These are phyloP conservation scores for Tragulus kanchil DNA, from an alignment of 2,113 vertebrate species.

Conservation along the genomic window DNA sequence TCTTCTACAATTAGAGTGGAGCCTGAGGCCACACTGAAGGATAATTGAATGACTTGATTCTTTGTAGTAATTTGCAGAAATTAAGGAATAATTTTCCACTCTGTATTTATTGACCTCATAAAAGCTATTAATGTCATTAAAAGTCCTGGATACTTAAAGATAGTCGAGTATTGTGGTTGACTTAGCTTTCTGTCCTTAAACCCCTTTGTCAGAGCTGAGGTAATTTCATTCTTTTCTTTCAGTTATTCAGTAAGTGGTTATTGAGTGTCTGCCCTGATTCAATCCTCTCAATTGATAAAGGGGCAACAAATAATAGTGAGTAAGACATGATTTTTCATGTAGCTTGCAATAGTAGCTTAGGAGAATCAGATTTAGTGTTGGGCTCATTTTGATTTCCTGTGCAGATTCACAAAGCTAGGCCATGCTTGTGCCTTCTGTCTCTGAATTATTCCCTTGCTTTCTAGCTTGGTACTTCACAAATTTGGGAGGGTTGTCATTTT, in stretches of 20 bases:
- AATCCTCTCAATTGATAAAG: background rate
- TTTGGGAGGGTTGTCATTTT: background rate
- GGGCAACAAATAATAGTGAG: background rate
- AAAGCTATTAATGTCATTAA: conserved; percentile 67
- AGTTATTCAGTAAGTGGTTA: conserved; percentile 28
- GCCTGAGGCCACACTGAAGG: conserved; percentile 55
- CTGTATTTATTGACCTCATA: conserved; percentile 61
- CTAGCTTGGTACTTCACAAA: background rate
- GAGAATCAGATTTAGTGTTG: background rate
- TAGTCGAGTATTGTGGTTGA: background rate
- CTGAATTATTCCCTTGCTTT: background rate
- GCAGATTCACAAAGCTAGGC: background rate
- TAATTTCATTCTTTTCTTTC: conserved; percentile 3
- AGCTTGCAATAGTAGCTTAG: background rate
- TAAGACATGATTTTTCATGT: background rate
- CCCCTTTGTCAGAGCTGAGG: background rate
- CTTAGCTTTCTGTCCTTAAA: background rate
- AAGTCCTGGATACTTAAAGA: background rate
- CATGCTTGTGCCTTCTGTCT: background rate
- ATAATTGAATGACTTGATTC: conserved; percentile 65
- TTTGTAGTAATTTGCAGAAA: conserved; percentile 58
- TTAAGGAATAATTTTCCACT: conserved; percentile 70
- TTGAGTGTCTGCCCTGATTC: background rate
- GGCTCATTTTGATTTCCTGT: background rate
- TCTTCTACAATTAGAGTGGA: conserved; percentile 39